A percentile compares a stretch with the other conserved stretches of the same genome.
Evolutionary conservation across 2,888 invertebrate genomes (phyloP).

Genomic region (Andrena chrysosceles): DNA sequence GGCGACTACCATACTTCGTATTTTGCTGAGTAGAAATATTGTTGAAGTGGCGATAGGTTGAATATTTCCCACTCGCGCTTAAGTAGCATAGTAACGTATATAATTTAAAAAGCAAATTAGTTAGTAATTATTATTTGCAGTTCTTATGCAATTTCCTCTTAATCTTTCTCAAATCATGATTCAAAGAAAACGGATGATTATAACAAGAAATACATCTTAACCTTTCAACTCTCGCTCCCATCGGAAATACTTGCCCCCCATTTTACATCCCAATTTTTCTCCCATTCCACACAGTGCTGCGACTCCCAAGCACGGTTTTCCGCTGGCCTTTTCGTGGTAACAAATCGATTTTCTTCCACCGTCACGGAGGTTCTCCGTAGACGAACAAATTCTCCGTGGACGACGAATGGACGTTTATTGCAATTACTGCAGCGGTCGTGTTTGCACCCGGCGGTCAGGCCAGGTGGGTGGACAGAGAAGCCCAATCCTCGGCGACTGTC

Average conservation of each 20-base stretch:
- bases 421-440: slow-evolving; percentile 76
- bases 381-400: slow-evolving; percentile 69
- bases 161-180: too few species aligned
- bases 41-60: background rate
- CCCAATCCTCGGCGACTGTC: slow-evolving; percentile 65
- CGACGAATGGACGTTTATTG: slow-evolving; percentile 75
- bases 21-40: background rate
- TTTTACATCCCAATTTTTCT: background rate
- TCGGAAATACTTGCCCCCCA: background rate
- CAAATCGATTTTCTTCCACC: slow-evolving; percentile 53
- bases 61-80: too few species aligned
- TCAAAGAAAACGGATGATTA: background rate
- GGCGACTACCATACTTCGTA: background rate
- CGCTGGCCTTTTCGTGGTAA: slow-evolving; percentile 14
- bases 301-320: slow-evolving; percentile 8
- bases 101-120: too few species aligned
- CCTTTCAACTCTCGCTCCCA: background rate
- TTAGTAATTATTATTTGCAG: too few species aligned
- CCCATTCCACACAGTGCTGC: background rate
- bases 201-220: background rate
- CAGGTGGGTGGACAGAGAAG: slow-evolving; percentile 74
- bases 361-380: slow-evolving; percentile 42
- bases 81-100: too few species aligned
- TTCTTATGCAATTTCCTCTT: too few species aligned
- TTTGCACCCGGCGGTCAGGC: slow-evolving; percentile 65